Evolutionary conservation across 2,113 vertebrate species (phyloP).

Genomic region (Pristiophorus japonicus): DNA sequence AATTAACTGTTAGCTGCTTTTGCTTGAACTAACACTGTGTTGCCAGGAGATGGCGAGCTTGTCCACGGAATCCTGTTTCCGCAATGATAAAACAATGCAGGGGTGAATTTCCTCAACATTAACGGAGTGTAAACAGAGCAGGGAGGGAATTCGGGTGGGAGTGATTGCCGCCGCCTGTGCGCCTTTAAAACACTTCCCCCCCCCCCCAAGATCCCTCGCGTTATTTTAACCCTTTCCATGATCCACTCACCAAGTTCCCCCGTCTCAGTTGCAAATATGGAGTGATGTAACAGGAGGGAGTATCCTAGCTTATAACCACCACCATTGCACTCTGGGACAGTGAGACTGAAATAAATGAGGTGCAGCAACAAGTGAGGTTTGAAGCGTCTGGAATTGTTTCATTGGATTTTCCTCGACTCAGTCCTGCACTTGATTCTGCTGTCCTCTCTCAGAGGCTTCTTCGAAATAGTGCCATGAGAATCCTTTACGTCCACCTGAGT

Average conservation of each 20-base stretch:
- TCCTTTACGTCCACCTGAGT: too few species aligned
- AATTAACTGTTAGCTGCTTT: not conserved
- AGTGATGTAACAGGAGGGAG: not conserved
- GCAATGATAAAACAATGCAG: not conserved
- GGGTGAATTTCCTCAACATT: not conserved
- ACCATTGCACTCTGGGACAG: not conserved
- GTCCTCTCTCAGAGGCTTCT: too few species aligned
- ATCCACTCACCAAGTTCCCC: too few species aligned
- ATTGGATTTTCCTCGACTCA: too few species aligned
- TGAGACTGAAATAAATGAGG: not conserved
- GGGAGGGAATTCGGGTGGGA: not conserved
- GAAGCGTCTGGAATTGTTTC: not conserved
- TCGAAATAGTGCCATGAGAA: too few species aligned
- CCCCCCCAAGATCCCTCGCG: too few species aligned
- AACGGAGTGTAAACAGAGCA: too few species aligned
- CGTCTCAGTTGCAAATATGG: too few species aligned
- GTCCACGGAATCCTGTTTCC: not conserved
- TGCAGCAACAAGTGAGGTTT: not conserved
- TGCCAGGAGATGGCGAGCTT: not conserved
- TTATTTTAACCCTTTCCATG: too few species aligned
- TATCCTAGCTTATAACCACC: not conserved
- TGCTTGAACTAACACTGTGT: not conserved
- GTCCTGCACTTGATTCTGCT: too few species aligned
- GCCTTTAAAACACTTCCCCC: too few species aligned
- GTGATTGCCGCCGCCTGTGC: too few species aligned